Base-by-base conservation (phyloP, 2,113 vertebrate genomes). In the Porphyrio hochstetteri region DNA sequence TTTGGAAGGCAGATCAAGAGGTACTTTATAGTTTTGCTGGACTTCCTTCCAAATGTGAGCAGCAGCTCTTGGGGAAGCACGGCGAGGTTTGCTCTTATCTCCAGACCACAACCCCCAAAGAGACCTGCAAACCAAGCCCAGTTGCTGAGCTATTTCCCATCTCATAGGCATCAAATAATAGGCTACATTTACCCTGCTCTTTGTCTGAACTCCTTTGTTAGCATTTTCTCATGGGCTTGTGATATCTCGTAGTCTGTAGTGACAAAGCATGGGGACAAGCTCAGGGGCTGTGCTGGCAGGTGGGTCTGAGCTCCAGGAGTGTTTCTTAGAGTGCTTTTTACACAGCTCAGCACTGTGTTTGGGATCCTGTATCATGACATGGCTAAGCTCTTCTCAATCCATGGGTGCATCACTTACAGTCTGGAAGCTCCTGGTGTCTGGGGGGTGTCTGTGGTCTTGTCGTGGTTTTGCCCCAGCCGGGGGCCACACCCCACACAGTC, bases 381-480 rank as follows among this genome's bases (percentile, higher is more conserved):
- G 31, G 28, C 44, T 57, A 29, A 23, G 52, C 31, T 59, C 61
- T 25, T 71, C 7, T 16, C 80, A 36, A 13, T 25, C 53, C 21
- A 0, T 11, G 9, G 14, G 0, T 4, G 2, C 17, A 38, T n/a
- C 63, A 2, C 28, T 55, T 7, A 1, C 6, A n/a, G 27, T 20
- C 48, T 48, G 69, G 64, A 56, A 61, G 17, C 16, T 27, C 16
- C 35, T 10, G 44, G 60, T 35, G 13, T 4, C 72, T 5, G 8
- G 25, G 79, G 18, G 1, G 0, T 29, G 44, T 13, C 67, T 0
- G 0, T 35, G 57, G 12, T 14, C n/a, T n/a, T n/a, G n/a, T n/a
- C n/a, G n/a, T n/a, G n/a, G n/a, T n/a, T n/a, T n/a, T n/a, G n/a
- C n/a, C n/a, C n/a, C n/a, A n/a, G n/a, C n/a, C n/a, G n/a, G n/a